These are phyloP conservation scores for Plagodis pulveraria DNA, from an alignment of 2,888 invertebrate species.

Conservation along the genomic window DNA sequence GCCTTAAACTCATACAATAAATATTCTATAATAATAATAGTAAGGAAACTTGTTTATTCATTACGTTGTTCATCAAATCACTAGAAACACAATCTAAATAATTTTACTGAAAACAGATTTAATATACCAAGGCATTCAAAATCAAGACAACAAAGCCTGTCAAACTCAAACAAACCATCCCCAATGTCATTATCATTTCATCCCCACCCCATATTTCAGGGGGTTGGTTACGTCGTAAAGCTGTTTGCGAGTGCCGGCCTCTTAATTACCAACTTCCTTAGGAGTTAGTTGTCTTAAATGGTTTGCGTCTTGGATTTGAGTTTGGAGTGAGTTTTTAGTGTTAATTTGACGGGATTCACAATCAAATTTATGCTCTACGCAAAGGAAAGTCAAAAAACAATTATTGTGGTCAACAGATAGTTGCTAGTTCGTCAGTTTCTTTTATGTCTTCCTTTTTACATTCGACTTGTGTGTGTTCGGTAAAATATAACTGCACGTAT, in stretches of 20 bases:
- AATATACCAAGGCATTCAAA: constrained; percentile 18
- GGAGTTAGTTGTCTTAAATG: constrained; percentile 24
- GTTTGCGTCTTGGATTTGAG: constrained; percentile 13
- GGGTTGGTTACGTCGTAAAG: constrained; percentile 17
- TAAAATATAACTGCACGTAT: too few relatives aligned
- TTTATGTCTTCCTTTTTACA: too few relatives aligned
- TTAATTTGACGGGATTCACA: constrained; percentile 1
- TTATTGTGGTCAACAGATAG: too few relatives aligned
- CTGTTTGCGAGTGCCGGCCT: constrained; percentile 36
- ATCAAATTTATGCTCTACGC: not conserved
- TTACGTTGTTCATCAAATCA: too few relatives aligned
- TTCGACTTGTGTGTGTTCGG: too few relatives aligned
- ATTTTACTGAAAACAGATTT: too few relatives aligned
- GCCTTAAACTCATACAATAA: too few relatives aligned
- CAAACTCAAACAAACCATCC: constrained; percentile 38
- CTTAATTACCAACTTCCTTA: constrained; percentile 45
- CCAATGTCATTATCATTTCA: constrained; percentile 53
- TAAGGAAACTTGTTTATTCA: too few relatives aligned
- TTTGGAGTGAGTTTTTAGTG: constrained; percentile 12
- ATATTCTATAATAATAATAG: too few relatives aligned
- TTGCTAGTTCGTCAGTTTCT: too few relatives aligned
- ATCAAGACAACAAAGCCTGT: constrained; percentile 23
- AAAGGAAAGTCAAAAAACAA: too few relatives aligned
- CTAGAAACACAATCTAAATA: too few relatives aligned
- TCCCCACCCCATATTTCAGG: constrained; percentile 37